These are phyloP conservation scores for Chydorus sphaericus DNA, from an alignment of 2,888 invertebrate species.

Conservation along the genomic window DNA sequence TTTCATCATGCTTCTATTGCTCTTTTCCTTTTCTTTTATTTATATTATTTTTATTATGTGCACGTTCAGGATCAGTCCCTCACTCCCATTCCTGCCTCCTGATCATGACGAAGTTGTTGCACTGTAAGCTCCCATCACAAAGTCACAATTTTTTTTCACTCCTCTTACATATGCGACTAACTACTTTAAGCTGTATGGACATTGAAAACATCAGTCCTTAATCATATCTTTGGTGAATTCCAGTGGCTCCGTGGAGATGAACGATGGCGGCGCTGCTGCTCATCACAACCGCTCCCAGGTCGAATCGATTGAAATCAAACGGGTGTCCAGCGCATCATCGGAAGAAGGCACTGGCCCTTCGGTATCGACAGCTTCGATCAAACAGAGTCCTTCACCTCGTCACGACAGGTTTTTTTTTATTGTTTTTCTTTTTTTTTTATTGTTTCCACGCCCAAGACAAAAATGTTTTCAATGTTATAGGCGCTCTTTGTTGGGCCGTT, in stretches of 20 bases:
- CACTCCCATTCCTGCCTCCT: conserved; percentile 5
- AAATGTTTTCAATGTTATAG: too few species aligned
- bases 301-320: conserved; percentile 38
- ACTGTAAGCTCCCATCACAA: background rate
- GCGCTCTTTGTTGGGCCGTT: conserved; percentile 14
- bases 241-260: conserved; percentile 51
- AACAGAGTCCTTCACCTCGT: conserved; percentile 22
- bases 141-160: background rate
- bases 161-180: background rate
- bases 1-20: too few species aligned
- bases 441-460: too few species aligned
- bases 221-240: too few species aligned
- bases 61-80: background rate
- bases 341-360: conserved; percentile 39
- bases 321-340: conserved; percentile 47
- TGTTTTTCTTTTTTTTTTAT: background rate
- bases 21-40: too few species aligned
- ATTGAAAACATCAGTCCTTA: conserved; percentile 19
- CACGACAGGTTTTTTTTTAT: conserved; percentile 24
- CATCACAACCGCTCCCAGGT: conserved; percentile 44
- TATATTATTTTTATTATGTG: too few species aligned
- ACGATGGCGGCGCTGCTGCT: conserved; percentile 39
- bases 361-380: background rate
- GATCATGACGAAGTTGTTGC: conserved; percentile 3
- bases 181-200: background rate